phyloP scores from a whole-genome alignment of 2,113 vertebrate genomes.

The Salvelinus fontinalis region DNA sequence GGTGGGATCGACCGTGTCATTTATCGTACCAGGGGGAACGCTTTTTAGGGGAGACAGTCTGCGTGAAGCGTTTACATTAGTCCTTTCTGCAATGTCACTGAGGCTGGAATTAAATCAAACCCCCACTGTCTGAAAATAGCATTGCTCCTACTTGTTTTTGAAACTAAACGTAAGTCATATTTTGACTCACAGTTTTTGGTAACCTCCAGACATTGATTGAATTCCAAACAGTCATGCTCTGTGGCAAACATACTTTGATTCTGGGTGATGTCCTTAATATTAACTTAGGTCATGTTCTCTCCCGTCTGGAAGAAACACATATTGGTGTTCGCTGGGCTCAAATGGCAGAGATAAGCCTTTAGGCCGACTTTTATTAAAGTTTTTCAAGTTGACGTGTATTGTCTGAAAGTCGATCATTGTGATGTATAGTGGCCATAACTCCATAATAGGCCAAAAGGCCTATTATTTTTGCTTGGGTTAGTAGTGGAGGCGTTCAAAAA shows the following conservation, averaged over 20 bases:
- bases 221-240: neutral
- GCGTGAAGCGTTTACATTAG: neutral
- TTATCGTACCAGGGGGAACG: conserved; percentile 21
- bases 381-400: neutral
- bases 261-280: neutral
- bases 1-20: conserved; percentile 43
- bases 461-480: no score
- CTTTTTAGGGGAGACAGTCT: conserved; percentile 1
- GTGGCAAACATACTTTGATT: neutral
- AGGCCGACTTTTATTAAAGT: neutral
- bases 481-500: no score
- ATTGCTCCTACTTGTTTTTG: neutral
- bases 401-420: neutral
- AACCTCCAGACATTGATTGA: neutral
- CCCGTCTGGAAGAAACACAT: neutral
- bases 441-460: no score
- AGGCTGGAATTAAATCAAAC: neutral
- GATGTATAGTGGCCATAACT: neutral
- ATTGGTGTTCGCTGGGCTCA: neutral
- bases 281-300: neutral
- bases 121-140: neutral
- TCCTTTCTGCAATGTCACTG: conserved; percentile 1
- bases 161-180: neutral
- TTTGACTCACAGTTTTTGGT: neutral
- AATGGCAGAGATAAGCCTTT: neutral